These are phyloP conservation scores for Sardina pilchardus DNA, from an alignment of 2,113 vertebrate genomes.

Conservation along the genomic window DNA sequence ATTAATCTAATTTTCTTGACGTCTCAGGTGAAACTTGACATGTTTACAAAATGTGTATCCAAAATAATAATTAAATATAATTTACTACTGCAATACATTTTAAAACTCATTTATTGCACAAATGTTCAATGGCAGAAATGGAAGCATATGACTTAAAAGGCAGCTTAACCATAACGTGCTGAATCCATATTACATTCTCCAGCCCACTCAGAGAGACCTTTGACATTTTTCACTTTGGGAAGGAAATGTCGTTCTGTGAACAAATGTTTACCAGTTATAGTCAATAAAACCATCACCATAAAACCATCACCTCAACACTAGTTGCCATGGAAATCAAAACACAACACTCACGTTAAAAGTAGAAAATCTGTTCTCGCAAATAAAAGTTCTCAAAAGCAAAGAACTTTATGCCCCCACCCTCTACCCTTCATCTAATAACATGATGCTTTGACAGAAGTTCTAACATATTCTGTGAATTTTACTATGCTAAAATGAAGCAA, in stretches of 20 bases:
- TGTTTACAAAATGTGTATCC: conserved; percentile 3
- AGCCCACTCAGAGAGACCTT: conserved; percentile 4
- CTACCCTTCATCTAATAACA: background rate
- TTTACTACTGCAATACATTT: background rate
- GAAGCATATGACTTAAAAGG: background rate
- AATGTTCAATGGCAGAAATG: background rate
- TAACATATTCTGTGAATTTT: background rate
- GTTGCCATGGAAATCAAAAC: conserved; percentile 11
- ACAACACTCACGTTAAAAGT: conserved; percentile 2
- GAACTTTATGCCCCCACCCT: background rate
- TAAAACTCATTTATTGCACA: background rate
- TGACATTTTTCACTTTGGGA: conserved; percentile 17
- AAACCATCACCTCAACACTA: conserved; percentile 15
- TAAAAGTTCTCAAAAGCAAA: background rate
- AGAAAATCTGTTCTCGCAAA: background rate
- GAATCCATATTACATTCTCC: background rate
- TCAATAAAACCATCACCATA: conserved; percentile 15
- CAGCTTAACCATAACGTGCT: background rate
- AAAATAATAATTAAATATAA: too few species aligned
- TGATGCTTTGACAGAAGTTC: background rate
- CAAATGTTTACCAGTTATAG: conserved; percentile 20
- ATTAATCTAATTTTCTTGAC: background rate
- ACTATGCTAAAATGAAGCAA: background rate
- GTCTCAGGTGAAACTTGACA: background rate
- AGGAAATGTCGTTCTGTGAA: conserved; percentile 16